These are phyloP conservation scores for Aptenodytes forsteri DNA, from an alignment of 2,113 vertebrate genomes.

Conservation along the genomic window DNA sequence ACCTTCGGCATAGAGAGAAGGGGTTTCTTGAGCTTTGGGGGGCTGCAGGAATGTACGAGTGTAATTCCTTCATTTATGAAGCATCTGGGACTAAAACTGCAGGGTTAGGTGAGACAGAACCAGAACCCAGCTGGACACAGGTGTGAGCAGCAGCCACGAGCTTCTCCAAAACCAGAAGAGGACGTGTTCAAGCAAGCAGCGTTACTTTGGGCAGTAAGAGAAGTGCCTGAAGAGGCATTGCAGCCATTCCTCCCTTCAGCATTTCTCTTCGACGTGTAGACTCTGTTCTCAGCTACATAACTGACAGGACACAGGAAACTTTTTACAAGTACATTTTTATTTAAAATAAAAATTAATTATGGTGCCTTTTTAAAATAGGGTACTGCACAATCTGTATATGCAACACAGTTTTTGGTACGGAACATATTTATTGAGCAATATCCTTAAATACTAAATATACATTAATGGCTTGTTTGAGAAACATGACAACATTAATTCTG, in stretches of 20 bases:
- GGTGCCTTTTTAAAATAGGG: slow-evolving; percentile 78
- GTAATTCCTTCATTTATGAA: not conserved
- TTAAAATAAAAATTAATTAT: slow-evolving; percentile 91
- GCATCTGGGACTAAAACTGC: not conserved
- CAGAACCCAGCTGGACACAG: accelerated
- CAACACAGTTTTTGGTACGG: slow-evolving; percentile 79
- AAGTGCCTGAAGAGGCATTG: not conserved
- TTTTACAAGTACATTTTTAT: slow-evolving; percentile 89
- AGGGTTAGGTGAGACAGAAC: not conserved
- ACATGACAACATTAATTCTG: slow-evolving; percentile 79
- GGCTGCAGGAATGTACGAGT: not conserved
- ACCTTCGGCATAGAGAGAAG: not conserved
- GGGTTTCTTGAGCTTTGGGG: not conserved
- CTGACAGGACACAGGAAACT: not conserved
- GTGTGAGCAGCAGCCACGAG: not conserved
- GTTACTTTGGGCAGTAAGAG: not conserved
- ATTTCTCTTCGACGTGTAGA: not conserved
- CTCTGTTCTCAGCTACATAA: not conserved
- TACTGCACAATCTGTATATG: slow-evolving; percentile 74
- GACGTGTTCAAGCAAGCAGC: not conserved
- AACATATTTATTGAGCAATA: slow-evolving; percentile 80
- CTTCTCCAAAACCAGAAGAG: not conserved
- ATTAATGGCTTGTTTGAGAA: slow-evolving; percentile 84
- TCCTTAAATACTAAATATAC: slow-evolving; percentile 81
- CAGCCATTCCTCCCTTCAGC: not conserved